Percentiles rank a stretch among this genome's conserved stretches.
These are phyloP conservation scores for Heliconius ismenius DNA, from an alignment of 2,888 invertebrate genomes.

Conservation along the genomic window DNA sequence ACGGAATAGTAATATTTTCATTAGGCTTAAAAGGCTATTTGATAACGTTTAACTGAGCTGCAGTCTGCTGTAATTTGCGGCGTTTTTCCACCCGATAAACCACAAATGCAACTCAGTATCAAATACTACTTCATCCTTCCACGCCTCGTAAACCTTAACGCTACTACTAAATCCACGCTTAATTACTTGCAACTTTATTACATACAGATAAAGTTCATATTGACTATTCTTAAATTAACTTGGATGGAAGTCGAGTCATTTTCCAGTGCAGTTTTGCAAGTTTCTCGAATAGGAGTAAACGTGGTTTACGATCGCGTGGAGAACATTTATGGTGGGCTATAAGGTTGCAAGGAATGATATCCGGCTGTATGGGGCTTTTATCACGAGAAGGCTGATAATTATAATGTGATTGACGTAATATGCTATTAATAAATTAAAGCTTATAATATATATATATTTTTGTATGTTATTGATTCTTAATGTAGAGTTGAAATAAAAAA, in stretches of 20 bases:
- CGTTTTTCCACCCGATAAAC: slow-evolving; percentile 36
- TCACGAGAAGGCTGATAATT: slow-evolving; percentile 1
- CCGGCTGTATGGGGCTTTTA: slow-evolving; percentile 29
- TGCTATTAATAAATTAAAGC: neutral
- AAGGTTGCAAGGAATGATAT: slow-evolving; percentile 43
- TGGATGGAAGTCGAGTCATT: slow-evolving; percentile 25
- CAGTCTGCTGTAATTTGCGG: slow-evolving; percentile 28
- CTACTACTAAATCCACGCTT: slow-evolving; percentile 24
- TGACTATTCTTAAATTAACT: slow-evolving; percentile 24
- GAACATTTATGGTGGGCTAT: slow-evolving; percentile 61
- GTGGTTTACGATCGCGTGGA: slow-evolving; percentile 70
- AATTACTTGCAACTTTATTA: slow-evolving; percentile 34
- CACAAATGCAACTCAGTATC: slow-evolving; percentile 52
- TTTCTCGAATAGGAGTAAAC: slow-evolving; percentile 49
- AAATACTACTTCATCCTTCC: slow-evolving; percentile 41
- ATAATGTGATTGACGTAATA: slow-evolving; percentile 15
- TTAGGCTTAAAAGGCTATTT: slow-evolving; percentile 23
- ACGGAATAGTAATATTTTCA: slow-evolving; percentile 6
- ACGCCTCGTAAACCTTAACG: slow-evolving; percentile 43
- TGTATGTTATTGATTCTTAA: neutral
- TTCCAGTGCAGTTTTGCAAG: slow-evolving; percentile 42
- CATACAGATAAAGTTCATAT: slow-evolving; percentile 32
- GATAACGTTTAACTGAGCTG: slow-evolving; percentile 26
- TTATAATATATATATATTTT: neutral
- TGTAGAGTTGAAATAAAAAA: too few relatives aligned